A percentile compares a stretch with the other conserved stretches of the same genome.
These are phyloP conservation scores for Irena cyanogastra DNA, from an alignment of 2,113 vertebrate genomes.

Conservation along the genomic window DNA sequence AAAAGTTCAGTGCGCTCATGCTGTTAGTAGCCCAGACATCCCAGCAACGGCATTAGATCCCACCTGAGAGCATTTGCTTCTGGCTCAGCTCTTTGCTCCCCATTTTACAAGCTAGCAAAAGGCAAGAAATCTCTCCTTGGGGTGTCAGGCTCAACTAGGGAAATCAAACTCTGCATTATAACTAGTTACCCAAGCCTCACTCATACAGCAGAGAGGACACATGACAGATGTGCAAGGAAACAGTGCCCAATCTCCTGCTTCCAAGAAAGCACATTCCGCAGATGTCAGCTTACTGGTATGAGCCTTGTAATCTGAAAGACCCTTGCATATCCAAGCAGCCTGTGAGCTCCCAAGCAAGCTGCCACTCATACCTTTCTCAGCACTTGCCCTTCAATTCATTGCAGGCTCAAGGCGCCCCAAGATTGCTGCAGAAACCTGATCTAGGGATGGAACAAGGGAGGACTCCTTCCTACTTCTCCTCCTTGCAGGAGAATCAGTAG, in stretches of 20 bases:
- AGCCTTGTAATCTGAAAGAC: background rate
- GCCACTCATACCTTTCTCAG: background rate
- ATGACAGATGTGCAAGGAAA: background rate
- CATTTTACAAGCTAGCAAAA: background rate
- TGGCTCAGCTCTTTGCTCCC: background rate
- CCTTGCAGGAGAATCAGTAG: background rate
- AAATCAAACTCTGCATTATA: background rate
- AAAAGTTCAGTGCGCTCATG: background rate
- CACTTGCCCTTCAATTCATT: background rate
- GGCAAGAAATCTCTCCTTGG: background rate
- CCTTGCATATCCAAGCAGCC: background rate
- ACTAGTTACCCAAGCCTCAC: fast-evolving
- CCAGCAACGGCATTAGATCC: background rate
- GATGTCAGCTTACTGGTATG: background rate
- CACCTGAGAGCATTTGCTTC: background rate
- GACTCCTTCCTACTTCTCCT: background rate
- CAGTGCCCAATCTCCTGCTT: background rate
- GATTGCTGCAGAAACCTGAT: background rate
- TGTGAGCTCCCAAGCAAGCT: background rate
- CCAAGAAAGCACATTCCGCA: background rate
- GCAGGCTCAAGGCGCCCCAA: background rate
- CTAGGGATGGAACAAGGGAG: background rate
- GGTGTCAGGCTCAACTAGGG: background rate
- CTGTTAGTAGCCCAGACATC: background rate
- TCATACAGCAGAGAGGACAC: background rate